Conservation (phyloP, 2,888 invertebrate species). For the Lordiphosa andalusiaca region DNA sequence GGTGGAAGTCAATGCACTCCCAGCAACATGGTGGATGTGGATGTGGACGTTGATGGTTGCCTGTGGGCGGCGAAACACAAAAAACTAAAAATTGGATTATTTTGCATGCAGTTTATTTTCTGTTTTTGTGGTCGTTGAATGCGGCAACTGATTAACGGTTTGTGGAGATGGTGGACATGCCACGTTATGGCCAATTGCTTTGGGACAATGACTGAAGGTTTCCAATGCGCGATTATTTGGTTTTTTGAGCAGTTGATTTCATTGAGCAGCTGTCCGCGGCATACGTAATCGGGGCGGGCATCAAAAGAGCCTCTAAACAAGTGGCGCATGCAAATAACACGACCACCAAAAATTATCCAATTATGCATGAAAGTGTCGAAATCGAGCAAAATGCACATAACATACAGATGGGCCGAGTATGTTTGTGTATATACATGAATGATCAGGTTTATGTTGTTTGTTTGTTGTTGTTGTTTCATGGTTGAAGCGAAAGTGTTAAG, state of each 20-base stretch:
- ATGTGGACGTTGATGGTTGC: neutral
- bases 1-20: constrained; percentile 11
- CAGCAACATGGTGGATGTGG: constrained; percentile 7
- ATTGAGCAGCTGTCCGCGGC: constrained; percentile 10
- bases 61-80: constrained; percentile 6
- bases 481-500: constrained; percentile 9
- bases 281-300: constrained; percentile 40
- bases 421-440: neutral
- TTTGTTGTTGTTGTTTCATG: neutral
- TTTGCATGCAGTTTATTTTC: constrained; percentile 1
- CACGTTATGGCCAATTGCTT: constrained; percentile 8
- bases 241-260: neutral
- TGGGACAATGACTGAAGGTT: constrained; percentile 13
- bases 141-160: constrained; percentile 11
- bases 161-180: constrained; percentile 2
- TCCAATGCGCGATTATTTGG: neutral
- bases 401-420: neutral
- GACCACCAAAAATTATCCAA: constrained; percentile 11
- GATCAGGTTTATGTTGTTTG: constrained; percentile 6
- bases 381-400: constrained; percentile 5
- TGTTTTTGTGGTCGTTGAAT: neutral
- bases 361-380: constrained; percentile 14
- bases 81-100: constrained; percentile 3
- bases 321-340: constrained; percentile 43
- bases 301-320: constrained; percentile 6